A percentile compares a stretch with the other conserved stretches of the same genome.
phyloP scores from a whole-genome alignment of 2,888 invertebrate species.

The Therioaphis trifolii region DNA sequence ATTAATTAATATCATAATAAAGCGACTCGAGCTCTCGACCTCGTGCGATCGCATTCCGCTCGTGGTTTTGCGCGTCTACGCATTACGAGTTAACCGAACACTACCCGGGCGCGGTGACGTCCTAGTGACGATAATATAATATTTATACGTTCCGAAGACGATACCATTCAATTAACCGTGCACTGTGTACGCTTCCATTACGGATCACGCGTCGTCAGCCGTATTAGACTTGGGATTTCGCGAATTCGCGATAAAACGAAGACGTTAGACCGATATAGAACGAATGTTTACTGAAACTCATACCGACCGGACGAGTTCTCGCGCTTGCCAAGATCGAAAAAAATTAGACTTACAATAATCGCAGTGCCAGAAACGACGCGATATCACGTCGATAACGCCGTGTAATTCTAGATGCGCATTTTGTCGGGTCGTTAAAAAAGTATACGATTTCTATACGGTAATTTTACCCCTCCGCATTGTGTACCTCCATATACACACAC shows the following conservation, averaged over 20 bases:
- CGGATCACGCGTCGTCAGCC: too few species aligned
- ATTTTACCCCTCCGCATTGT: background rate
- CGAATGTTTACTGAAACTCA: background rate
- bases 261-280: too few species aligned
- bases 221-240: too few species aligned
- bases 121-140: too few species aligned
- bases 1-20: constrained; percentile 3
- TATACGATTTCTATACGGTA: background rate
- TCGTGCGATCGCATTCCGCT: background rate
- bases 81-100: too few species aligned
- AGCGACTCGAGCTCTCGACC: background rate
- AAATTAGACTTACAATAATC: background rate
- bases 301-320: background rate
- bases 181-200: too few species aligned
- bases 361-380: background rate
- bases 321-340: background rate
- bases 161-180: too few species aligned
- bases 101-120: too few species aligned
- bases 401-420: background rate
- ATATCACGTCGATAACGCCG: constrained; percentile 6
- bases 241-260: too few species aligned
- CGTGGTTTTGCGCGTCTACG: too few species aligned
- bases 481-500: too few species aligned
- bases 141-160: too few species aligned
- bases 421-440: constrained; percentile 25